These are phyloP conservation scores for Isotomurus palustris DNA, from an alignment of 2,888 invertebrate genomes.

Conservation along the genomic window DNA sequence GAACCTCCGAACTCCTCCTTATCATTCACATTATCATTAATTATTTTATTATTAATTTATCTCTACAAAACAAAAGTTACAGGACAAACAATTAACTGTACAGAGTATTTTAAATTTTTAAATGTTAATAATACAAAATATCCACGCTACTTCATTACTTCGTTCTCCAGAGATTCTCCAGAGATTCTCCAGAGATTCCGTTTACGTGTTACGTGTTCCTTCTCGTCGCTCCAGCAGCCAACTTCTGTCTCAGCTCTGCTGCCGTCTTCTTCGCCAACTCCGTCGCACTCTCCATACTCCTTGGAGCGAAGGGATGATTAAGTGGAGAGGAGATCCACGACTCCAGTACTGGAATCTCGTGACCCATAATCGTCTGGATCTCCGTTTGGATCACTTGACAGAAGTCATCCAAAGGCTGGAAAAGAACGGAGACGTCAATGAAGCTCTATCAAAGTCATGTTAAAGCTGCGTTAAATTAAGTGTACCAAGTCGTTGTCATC, in stretches of 20 bases:
- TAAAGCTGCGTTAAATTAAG: too few relatives aligned
- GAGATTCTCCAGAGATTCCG: too few relatives aligned
- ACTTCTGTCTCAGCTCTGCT: conserved; percentile 1
- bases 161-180: too few relatives aligned
- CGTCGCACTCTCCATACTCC: conserved; percentile 14
- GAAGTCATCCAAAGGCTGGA: conserved; percentile 36
- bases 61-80: too few relatives aligned
- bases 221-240: conserved; percentile 2
- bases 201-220: neutral
- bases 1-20: too few relatives aligned
- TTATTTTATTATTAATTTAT: too few relatives aligned
- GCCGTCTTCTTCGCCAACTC: conserved; percentile 7
- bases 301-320: conserved; percentile 27
- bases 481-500: conserved; percentile 42
- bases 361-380: conserved; percentile 27
- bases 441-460: neutral
- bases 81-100: too few relatives aligned
- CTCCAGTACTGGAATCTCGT: conserved; percentile 27
- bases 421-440: neutral
- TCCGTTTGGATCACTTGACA: conserved; percentile 35
- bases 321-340: conserved; percentile 24
- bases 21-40: too few relatives aligned
- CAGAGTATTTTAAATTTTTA: too few relatives aligned
- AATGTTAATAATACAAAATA: too few relatives aligned
- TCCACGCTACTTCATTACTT: too few relatives aligned